Conservation (phyloP, 1,140 invertebrate species). For the Aphis craccivora region DNA sequence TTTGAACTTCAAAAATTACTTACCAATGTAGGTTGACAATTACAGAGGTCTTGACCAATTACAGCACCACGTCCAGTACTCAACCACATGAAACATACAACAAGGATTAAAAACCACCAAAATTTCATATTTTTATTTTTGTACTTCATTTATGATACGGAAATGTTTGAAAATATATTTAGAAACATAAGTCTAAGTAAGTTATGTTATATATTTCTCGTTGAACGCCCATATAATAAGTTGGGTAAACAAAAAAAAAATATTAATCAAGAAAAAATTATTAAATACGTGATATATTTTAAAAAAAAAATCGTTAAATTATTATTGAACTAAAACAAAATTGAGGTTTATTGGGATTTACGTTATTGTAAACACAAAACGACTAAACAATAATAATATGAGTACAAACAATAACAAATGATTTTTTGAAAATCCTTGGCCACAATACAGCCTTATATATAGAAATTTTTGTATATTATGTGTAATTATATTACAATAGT, state of each 20-base stretch:
- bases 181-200: background rate
- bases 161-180: background rate
- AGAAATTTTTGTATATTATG: background rate
- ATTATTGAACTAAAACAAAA: background rate
- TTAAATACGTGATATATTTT: slow-evolving; percentile 18
- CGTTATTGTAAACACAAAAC: background rate
- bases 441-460: background rate
- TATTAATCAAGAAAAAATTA: background rate
- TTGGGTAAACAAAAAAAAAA: background rate
- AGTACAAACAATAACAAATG: background rate
- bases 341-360: background rate
- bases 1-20: background rate
- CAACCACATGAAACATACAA: background rate
- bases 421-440: background rate
- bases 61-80: background rate
- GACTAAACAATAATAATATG: no score
- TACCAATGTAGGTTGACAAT: background rate
- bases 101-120: background rate
- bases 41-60: background rate
- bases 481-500: background rate
- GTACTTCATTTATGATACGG: background rate
- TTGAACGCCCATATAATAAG: background rate
- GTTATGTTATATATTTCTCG: slow-evolving; percentile 9
- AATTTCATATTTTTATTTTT: background rate
- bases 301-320: background rate